Evolutionary conservation across 2,888 invertebrate species (phyloP), one percentile per base, ranked within the genome.

Genomic region (Philereme transversata): DNA sequence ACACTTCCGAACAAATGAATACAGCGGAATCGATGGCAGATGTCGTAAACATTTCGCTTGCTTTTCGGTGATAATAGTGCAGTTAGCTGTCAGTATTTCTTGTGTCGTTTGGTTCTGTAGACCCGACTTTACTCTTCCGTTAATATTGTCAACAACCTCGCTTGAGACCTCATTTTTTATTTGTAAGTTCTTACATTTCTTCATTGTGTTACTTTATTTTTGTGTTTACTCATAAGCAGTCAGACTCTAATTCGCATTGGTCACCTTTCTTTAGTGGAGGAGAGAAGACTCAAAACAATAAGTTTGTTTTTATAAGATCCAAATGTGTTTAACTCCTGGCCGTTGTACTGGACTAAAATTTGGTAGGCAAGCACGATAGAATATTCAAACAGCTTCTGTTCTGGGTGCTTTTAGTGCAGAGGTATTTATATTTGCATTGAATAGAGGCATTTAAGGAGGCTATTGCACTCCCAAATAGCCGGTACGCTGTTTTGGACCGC

Each of bases 361-460:
- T 35, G 52, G 59, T 49, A 65, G 55, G 60, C 63, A 53, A 50
- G 46, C 50, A 47, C 48, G 33, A 59, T 65, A 66, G 71, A 71
- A 71, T 72, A 70, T 71, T 72, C 69, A 62, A 72, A 59, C 58
- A 60, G 51, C 8, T 10, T 33, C 51, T 62, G 57, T 54, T 45
- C 67, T 65, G 64, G 61, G 67, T 62, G 72, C 71, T 72, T 71
- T 71, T 72, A 71, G 71, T 47, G 51, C 40, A 11, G 51, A 54
- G 22, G 55, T 60, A 56, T 58, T 58, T 62, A 62, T 60, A 60
- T 51, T 55, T 55, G 41, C 60, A 60, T 60, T 47, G 51, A 55
- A 43, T 60, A 60, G 43, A 43, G 55, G 55, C 58, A 51, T 45
- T 50, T 48, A 34, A 45, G 41, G 34, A 9, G 38, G 49, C 35